Base-by-base conservation (phyloP, 2,888 invertebrate genomes). In the Helleia helle region DNA sequence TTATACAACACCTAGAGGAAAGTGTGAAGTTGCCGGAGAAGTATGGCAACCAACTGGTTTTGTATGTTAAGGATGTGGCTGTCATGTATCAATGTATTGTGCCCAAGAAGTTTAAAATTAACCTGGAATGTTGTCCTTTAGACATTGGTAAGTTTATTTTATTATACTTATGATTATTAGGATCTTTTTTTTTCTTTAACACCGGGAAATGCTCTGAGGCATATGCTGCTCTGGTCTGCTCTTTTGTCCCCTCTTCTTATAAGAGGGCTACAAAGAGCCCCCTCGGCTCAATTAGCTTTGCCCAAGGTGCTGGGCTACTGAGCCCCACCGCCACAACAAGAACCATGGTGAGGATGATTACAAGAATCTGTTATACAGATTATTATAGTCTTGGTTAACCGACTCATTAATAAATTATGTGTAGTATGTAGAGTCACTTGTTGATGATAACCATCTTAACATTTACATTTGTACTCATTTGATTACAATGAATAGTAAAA, bases 31-130 rank as follows among this genome's bases (percentile, higher is more conserved):
- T 80, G 36, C 80, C 85, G 0, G 65, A 75, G 28, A 70, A 63
- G 29, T 80, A 84, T 38, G 66, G 70, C 7, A 62, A 53, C 5
- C 71, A 79, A 46, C 56, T 85, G 2, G 69, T 83, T 6, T 42
- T 55, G 4, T 77, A 79, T 26, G 59, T 85, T 4, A 79, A 68
- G 48, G 79, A 83, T 54, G 70, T 85, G 28, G 79, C 77, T 14
- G 65, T 79, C 6, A 66, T 85, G 71, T 86, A 85, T 42, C 81
- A 83, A 51, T 66, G 70, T 42, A 50, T 84, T 15, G 74, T 84
- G 4, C 77, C 84, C 0, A 71, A 71, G 51, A 79, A 74, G 44
- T 81, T 77, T 48, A 76, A 73, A 54, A 57, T 71, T 2, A 80
- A 74, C 51, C 58, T 86, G 37, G 74, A 80, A 42, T 70, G 62